Evolutionary conservation across 2,888 invertebrate species (phyloP).

Genomic region (Arrhopalites spinosus): DNA sequence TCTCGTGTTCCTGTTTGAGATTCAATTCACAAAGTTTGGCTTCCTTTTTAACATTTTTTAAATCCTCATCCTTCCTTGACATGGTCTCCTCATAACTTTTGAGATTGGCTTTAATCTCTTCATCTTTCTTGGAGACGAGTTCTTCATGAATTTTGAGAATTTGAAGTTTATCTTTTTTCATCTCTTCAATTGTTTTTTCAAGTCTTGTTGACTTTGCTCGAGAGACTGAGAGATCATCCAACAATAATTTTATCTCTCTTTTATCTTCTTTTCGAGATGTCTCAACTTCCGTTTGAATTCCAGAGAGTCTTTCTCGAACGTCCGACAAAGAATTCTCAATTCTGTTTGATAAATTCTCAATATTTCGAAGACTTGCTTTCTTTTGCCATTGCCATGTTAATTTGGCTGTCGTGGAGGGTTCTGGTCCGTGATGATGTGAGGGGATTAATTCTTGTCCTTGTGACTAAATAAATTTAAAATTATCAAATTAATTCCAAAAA

Average conservation of each 20-base stretch:
- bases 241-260: slow-evolving; percentile 31
- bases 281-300: slow-evolving; percentile 32
- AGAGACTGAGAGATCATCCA: slow-evolving; percentile 31
- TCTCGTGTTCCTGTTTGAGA: slow-evolving; percentile 26
- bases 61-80: slow-evolving; percentile 28
- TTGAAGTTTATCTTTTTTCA: slow-evolving; percentile 34
- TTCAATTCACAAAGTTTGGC: background rate
- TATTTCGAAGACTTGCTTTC: slow-evolving; percentile 25
- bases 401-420: slow-evolving; percentile 22
- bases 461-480: slow-evolving; percentile 13
- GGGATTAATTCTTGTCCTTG: slow-evolving; percentile 26
- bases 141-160: slow-evolving; percentile 34
- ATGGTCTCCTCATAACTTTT: slow-evolving; percentile 29
- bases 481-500: background rate
- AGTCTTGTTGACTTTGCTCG: slow-evolving; percentile 18
- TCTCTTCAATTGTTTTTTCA: slow-evolving; percentile 32
- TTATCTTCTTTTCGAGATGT: slow-evolving; percentile 31
- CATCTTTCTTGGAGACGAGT: slow-evolving; percentile 27
- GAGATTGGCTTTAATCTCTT: slow-evolving; percentile 14
- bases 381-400: slow-evolving; percentile 39
- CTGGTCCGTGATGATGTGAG: background rate
- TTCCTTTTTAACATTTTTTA: slow-evolving; percentile 21
- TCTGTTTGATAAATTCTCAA: slow-evolving; percentile 15
- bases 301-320: slow-evolving; percentile 28
- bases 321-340: slow-evolving; percentile 25